phyloP scores from a whole-genome alignment of 2,797 vertebrate genomes.

The Platalea minor region DNA sequence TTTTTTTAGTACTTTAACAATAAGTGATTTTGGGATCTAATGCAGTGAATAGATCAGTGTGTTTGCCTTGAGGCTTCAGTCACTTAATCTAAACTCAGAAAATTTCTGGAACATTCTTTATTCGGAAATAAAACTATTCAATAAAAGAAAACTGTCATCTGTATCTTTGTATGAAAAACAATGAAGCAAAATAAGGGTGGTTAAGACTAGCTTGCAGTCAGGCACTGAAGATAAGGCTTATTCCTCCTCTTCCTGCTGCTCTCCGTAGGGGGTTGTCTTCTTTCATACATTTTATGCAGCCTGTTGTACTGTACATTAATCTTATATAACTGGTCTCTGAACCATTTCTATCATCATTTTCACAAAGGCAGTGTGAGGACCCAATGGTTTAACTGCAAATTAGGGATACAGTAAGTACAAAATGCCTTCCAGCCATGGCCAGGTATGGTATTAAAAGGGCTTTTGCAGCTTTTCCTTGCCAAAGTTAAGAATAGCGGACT shows the following conservation, averaged over 20 bases:
- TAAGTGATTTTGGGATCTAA: constrained; percentile 43
- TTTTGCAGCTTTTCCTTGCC: constrained; percentile 53
- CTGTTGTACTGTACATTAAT: constrained; percentile 50
- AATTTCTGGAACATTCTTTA: constrained; percentile 24
- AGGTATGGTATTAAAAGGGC: constrained; percentile 48
- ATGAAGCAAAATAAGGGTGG: not conserved
- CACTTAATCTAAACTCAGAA: constrained; percentile 48
- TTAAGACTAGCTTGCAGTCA: not conserved
- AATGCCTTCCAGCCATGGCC: constrained; percentile 7
- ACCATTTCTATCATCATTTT: constrained; percentile 30
- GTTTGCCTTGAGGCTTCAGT: constrained; percentile 69
- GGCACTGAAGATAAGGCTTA: not conserved
- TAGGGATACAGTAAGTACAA: constrained; percentile 1
- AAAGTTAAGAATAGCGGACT: constrained; percentile 34
- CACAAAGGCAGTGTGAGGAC: not conserved
- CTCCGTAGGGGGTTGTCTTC: not conserved
- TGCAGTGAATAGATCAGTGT: constrained; percentile 74
- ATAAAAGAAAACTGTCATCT: not conserved
- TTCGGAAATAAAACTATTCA: constrained; percentile 44
- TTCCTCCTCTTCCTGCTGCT: not conserved
- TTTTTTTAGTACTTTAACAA: not conserved
- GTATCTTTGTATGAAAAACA: not conserved
- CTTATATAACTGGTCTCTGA: constrained; percentile 32
- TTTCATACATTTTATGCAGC: constrained; percentile 22
- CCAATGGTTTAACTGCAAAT: constrained; percentile 43